Base-by-base conservation (phyloP, 2,797 vertebrate species). In the Clangula hyemalis region DNA sequence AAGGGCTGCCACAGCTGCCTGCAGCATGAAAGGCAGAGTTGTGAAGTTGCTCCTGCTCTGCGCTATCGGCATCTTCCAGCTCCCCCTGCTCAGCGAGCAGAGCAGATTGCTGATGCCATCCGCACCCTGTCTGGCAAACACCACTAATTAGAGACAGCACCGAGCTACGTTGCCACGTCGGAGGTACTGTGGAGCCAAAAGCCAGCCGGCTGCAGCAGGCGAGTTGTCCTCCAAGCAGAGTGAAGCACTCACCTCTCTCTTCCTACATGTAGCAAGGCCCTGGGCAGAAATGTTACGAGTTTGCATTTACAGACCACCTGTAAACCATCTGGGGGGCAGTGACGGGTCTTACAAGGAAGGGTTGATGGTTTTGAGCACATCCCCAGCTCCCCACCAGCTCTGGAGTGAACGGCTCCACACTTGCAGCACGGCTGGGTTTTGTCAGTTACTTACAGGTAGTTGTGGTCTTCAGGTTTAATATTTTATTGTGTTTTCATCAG, bases 221-320 rank as follows among this genome's bases (percentile, higher is more conserved):
- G 8, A 45, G 18, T 10, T 19, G 62, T 47, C 80, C 79, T 39
- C 61, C 47, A 18, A 1, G 24, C 8, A 11, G 47, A 45, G 54
- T 28, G 1, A 56, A 57, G 18, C 47, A 5, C 21, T 61, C 32
- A 45, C 88, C 38, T 73, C 34, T 53, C 21, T 18, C 4, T 58
- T 77, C 60, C 41, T 2, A 10, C 1, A 0, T 0, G 32, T 39
- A 81, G 54, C 25, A 7, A 51, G 32, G 28, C 2, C 34, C 71
- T 41, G 1, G 39, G 47, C 18, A 58, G 71, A 51, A 60, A 14
- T n/a, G 5, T 32, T 8, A 28, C 27, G 25, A 27, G 65, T 1
- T 12, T 22, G 3, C 1, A 1, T 32, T 22, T 36, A 39, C 0
- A 39, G 32, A 56, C 13, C 6, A 11, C 53, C 34, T 51, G 24